These are phyloP conservation scores for Rhabdophis nuchalis DNA, from an alignment of 2,797 vertebrate species.

Conservation along the genomic window DNA sequence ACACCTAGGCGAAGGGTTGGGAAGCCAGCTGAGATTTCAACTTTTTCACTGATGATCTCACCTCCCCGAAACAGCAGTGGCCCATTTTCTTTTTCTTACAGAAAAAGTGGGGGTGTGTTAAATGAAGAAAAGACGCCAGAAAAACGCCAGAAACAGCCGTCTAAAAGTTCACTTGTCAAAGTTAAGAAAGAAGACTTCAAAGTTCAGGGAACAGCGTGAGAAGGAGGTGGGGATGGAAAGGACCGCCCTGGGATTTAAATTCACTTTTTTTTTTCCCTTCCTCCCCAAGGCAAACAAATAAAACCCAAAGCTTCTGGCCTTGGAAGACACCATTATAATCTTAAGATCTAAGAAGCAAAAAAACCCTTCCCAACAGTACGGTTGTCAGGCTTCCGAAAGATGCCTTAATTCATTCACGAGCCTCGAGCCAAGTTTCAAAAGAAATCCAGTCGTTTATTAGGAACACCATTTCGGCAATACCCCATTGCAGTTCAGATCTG, in stretches of 20 bases:
- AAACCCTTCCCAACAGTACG: no score
- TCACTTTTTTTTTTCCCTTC: background rate
- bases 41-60: constrained; percentile 56
- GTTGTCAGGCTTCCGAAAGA: no score
- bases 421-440: no score
- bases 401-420: no score
- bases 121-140: constrained; percentile 29
- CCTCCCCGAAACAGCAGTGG: constrained; percentile 41
- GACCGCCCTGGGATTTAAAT: constrained; percentile 42
- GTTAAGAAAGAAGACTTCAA: constrained; percentile 50
- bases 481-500: no score
- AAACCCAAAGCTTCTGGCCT: background rate
- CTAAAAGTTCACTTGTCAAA: constrained; percentile 46
- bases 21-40: constrained; percentile 29
- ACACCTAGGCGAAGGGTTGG: constrained; percentile 49
- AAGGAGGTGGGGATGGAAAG: background rate
- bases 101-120: constrained; percentile 7
- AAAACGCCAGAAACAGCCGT: constrained; percentile 53
- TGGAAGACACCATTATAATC: background rate
- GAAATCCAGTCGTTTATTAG: no score
- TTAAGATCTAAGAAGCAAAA: no score
- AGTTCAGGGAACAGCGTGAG: constrained; percentile 40
- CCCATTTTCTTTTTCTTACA: constrained; percentile 39
- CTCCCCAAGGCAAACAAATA: background rate
- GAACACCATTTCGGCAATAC: no score